Evolutionary conservation across 2,797 vertebrate genomes (phyloP).

Genomic region (Arvicola amphibius): DNA sequence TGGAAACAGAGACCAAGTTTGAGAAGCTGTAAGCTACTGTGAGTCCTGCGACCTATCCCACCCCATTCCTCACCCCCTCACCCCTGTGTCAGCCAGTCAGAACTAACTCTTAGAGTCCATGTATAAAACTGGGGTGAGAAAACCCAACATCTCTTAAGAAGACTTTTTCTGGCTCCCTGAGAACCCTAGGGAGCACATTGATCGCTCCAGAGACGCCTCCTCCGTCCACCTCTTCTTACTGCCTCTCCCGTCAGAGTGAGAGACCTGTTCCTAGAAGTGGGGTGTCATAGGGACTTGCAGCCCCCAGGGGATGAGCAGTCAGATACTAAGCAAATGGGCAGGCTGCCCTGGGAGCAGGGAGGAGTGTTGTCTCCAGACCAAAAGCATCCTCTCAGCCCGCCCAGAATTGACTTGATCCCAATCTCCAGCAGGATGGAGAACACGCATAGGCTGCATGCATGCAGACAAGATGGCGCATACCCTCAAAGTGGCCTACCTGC

Average conservation of each 20-base stretch:
- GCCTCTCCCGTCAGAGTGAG: constrained; percentile 24
- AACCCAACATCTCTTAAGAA: background rate
- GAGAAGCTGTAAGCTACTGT: background rate
- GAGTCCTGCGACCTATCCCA: background rate
- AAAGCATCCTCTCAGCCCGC: background rate
- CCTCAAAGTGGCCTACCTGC: background rate
- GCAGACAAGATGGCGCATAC: constrained; percentile 41
- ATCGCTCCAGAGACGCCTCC: background rate
- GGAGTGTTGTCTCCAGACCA: background rate
- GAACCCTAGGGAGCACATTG: background rate
- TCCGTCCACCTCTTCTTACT: constrained; percentile 17
- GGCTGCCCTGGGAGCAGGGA: background rate
- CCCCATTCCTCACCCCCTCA: rapidly evolving
- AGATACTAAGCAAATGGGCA: background rate
- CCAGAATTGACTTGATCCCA: constrained; percentile 17
- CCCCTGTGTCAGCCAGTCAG: background rate
- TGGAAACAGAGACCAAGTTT: background rate
- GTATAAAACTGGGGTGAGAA: background rate
- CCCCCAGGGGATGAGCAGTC: background rate
- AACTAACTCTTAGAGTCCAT: background rate
- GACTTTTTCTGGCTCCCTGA: background rate
- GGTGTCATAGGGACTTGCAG: background rate
- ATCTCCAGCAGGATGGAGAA: constrained; percentile 59
- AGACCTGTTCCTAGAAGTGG: background rate
- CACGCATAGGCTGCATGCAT: background rate